Percentiles rank a stretch among this genome's conserved stretches.
Evolutionary conservation across 2,113 vertebrate genomes (phyloP).

Genomic region (Alexandromys fortis): DNA sequence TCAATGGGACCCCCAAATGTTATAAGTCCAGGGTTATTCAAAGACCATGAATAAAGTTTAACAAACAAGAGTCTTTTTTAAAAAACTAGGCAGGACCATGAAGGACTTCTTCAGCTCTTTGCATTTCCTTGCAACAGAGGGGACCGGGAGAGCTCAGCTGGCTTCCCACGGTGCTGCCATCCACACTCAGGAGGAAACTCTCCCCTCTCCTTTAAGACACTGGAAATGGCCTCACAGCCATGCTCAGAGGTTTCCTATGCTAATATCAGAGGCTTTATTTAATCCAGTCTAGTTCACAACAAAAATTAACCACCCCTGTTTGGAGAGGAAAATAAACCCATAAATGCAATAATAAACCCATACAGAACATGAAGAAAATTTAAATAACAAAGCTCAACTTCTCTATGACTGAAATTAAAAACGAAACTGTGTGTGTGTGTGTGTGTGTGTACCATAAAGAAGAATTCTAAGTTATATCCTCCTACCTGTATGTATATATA

Average conservation of each 20-base stretch:
- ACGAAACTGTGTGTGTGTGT: background rate
- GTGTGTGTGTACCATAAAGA: background rate
- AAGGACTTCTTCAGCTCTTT: background rate
- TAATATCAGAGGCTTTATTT: background rate
- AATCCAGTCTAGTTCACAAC: background rate
- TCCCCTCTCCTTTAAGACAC: background rate
- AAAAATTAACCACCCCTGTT: background rate
- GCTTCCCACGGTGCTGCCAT: background rate
- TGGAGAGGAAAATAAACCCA: background rate
- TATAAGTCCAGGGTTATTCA: too few species aligned
- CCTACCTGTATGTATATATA: background rate
- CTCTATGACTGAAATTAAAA: background rate
- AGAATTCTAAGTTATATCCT: background rate
- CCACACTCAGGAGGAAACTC: background rate
- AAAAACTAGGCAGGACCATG: too few species aligned
- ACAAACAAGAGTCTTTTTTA: too few species aligned
- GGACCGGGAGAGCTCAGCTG: background rate
- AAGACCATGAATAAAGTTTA: too few species aligned
- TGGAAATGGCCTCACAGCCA: background rate
- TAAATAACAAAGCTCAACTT: slow-evolving; percentile 9
- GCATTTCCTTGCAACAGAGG: background rate
- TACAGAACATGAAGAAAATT: background rate
- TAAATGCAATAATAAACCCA: background rate
- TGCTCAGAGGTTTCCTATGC: background rate
- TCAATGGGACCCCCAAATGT: background rate